These are phyloP conservation scores for Elgaria multicarinata DNA, from an alignment of 2,113 vertebrate species.

Conservation along the genomic window DNA sequence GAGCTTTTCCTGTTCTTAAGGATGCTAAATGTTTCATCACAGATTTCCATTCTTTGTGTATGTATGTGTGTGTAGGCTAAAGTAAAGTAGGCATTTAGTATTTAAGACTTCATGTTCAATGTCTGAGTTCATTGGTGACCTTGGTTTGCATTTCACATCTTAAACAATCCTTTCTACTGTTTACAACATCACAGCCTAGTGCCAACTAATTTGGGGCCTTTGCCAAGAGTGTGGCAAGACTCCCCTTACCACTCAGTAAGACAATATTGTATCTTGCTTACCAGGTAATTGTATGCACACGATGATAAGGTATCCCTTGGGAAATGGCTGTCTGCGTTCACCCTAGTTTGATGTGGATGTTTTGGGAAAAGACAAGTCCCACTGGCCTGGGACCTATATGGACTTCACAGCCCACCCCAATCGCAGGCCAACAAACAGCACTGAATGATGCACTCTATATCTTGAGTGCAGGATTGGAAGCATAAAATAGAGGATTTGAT, in stretches of 20 bases:
- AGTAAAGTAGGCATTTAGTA: not conserved
- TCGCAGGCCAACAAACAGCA: not conserved
- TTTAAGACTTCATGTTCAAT: not conserved
- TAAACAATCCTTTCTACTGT: not conserved
- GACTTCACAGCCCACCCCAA: not conserved
- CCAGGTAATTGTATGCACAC: not conserved
- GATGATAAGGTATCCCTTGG: not conserved
- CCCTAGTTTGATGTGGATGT: not conserved
- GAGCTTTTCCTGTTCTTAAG: not conserved
- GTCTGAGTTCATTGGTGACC: not conserved
- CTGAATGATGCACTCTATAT: not conserved
- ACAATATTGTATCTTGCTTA: not conserved
- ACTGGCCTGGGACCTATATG: not conserved
- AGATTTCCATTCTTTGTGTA: not conserved
- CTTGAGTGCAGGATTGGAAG: not conserved
- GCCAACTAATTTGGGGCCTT: not conserved
- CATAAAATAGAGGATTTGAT: not conserved
- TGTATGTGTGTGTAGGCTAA: not conserved
- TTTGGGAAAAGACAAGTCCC: not conserved
- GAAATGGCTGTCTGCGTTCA: not conserved
- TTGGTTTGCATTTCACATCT: not conserved
- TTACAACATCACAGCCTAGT: not conserved
- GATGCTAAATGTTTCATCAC: not conserved
- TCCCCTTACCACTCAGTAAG: not conserved
- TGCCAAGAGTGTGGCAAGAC: not conserved